Evolutionary conservation across 1,140 invertebrate genomes (phyloP), one percentile per base, ranked within the genome.

Genomic region (Andrena cerasifolii): DNA sequence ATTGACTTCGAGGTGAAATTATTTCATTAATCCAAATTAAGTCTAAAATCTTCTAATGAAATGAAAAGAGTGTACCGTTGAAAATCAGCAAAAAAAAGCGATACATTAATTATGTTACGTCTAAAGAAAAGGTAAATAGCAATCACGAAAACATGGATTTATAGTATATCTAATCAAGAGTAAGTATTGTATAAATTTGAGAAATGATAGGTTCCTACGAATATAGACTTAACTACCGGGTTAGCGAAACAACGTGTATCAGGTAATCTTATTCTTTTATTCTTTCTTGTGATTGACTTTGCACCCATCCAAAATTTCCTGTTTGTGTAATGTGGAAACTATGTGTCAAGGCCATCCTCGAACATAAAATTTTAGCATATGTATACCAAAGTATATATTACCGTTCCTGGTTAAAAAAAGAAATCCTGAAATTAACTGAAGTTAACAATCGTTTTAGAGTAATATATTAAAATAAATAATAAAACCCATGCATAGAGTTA

Each of bases 311-410:
- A 68, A 77, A 45, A 82, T 40, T 26, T 18, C 16, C 31, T 5
- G 16, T 78, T 33, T 47, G 10, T 26, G 40, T 33, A 36, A 84
- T 62, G 54, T 49, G 33, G 82, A 84, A 84, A 84, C 82, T 84
- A 80, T 77, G 21, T 62, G 40, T 84, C 83, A 84, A 84, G 83
- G 83, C 82, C 72, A 77, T 80, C 67, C 78, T 84, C 36, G 18
- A 73, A 58, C 21, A 79, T 66, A 80, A 40, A 53, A 67, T 67
- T 80, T n/a, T 77, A 80, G 45, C 61, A 78, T 84, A 84, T 45
- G 58, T 84, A 73, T 84, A 84, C 83, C 83, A 84, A 84, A 84
- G 82, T 84, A 84, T 76, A 74, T 74, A 80, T 84, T 83, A 84
- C 68, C 73, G 63, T 84, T 84, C 79, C 82, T 80, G 63, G 67